Percentiles rank a stretch among this genome's conserved stretches.
These are phyloP conservation scores for Thereuonema tuberculata DNA, from an alignment of 1,140 invertebrate species.

Conservation along the genomic window DNA sequence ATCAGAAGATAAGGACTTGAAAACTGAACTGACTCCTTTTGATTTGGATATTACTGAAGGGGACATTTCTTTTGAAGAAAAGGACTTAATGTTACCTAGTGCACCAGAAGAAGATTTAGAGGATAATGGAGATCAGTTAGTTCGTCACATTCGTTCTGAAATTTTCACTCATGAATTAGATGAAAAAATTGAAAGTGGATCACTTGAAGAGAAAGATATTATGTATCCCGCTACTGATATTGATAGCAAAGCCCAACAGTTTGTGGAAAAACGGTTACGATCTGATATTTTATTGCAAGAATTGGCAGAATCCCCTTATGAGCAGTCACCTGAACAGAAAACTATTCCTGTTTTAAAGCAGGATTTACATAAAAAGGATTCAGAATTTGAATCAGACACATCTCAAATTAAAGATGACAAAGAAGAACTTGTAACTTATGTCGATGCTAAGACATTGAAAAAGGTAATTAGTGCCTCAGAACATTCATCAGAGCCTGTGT, in stretches of 20 bases:
- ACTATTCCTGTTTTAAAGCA: conserved; percentile 16
- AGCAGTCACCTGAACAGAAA: conserved; percentile 20
- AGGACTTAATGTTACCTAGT: background rate
- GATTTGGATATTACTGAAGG: background rate
- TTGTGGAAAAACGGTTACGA: conserved; percentile 19
- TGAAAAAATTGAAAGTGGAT: conserved; percentile 28
- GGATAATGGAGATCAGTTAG: conserved; percentile 24
- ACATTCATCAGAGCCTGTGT: conserved; percentile 16
- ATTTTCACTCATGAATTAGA: conserved; percentile 30
- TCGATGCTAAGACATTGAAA: background rate
- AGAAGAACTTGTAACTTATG: background rate
- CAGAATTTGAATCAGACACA: no score
- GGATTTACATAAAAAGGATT: conserved; percentile 1
- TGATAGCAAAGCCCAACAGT: conserved; percentile 18
- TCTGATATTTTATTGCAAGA: conserved; percentile 21
- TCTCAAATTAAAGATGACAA: no score
- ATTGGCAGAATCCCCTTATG: conserved; percentile 16
- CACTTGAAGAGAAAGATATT: conserved; percentile 23
- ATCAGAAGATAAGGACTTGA: background rate
- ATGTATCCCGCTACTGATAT: conserved; percentile 6
- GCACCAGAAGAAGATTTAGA: background rate
- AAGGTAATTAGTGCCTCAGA: conserved; percentile 7
- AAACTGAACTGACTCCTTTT: background rate
- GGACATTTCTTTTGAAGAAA: background rate
- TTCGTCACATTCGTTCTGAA: conserved; percentile 28